Conservation (phyloP, 2,113 vertebrate genomes). For the Formicarius rufipectus region DNA sequence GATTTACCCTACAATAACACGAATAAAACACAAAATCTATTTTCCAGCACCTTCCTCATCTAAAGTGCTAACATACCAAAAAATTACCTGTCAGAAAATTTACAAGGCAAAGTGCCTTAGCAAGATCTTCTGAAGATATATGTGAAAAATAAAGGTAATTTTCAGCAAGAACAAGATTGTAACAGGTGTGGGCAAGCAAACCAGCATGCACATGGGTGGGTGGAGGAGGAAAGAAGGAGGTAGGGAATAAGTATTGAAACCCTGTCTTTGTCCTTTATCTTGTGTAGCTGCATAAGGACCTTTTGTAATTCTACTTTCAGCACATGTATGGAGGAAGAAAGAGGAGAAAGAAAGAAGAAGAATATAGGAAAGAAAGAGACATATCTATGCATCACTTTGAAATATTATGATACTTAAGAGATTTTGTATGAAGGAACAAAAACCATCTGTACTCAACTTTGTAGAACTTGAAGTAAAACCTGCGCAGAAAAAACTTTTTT, state of each 20-base stretch:
- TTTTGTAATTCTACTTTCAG: background rate
- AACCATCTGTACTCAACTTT: background rate
- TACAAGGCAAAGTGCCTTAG: background rate
- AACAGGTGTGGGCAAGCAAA: background rate
- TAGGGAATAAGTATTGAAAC: background rate
- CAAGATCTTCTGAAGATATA: background rate
- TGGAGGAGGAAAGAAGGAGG: background rate
- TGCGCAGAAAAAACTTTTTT: background rate
- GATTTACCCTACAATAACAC: background rate
- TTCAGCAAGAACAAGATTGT: background rate
- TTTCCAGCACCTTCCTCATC: background rate
- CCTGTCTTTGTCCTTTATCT: background rate
- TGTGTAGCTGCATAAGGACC: background rate
- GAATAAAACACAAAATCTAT: background rate
- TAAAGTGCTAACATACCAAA: background rate
- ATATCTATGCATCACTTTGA: background rate
- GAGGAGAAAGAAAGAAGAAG: background rate
- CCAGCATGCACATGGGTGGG: background rate
- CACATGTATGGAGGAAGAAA: accelerated
- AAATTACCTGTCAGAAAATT: background rate
- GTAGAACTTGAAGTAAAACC: background rate
- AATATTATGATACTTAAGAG: background rate
- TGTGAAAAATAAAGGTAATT: background rate
- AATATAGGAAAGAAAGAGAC: background rate
- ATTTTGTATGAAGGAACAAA: background rate